Evolutionary conservation across 2,888 invertebrate genomes (phyloP).

Genomic region (Pheosia tremula): DNA sequence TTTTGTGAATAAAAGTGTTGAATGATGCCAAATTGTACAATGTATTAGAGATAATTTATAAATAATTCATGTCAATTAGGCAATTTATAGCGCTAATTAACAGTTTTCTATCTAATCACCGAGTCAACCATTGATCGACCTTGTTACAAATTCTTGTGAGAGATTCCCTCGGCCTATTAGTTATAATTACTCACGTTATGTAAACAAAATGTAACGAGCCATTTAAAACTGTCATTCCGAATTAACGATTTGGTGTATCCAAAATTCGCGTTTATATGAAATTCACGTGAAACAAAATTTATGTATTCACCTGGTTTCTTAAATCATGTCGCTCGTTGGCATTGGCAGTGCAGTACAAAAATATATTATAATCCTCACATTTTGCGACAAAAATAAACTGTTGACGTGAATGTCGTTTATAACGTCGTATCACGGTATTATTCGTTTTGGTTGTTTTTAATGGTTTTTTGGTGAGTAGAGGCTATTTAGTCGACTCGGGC

Average conservation of each 20-base stretch:
- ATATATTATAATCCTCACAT: slow-evolving; percentile 29
- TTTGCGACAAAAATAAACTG: slow-evolving; percentile 33
- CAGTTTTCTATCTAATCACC: slow-evolving; percentile 1
- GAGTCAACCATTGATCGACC: slow-evolving; percentile 35
- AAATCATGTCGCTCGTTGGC: slow-evolving; percentile 51
- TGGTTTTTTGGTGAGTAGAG: too few relatives aligned
- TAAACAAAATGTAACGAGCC: slow-evolving; percentile 68
- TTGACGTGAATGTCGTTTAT: slow-evolving; percentile 22
- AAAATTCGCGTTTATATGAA: slow-evolving; percentile 40
- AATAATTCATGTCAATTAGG: background rate
- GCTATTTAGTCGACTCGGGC: too few relatives aligned
- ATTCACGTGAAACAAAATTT: slow-evolving; percentile 49
- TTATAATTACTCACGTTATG: slow-evolving; percentile 63
- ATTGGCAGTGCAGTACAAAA: slow-evolving; percentile 41
- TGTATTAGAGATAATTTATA: background rate
- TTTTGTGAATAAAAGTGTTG: too few relatives aligned
- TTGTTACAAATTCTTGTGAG: slow-evolving; percentile 47
- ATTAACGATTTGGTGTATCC: slow-evolving; percentile 51
- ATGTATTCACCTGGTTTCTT: slow-evolving; percentile 56
- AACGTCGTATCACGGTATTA: background rate
- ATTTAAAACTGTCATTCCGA: slow-evolving; percentile 72
- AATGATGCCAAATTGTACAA: background rate
- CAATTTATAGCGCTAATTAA: background rate
- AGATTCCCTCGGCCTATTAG: slow-evolving; percentile 63
- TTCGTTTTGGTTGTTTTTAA: background rate